phyloP scores from a whole-genome alignment of 2,888 invertebrate genomes.

The Aleiodes leptofemur region DNA sequence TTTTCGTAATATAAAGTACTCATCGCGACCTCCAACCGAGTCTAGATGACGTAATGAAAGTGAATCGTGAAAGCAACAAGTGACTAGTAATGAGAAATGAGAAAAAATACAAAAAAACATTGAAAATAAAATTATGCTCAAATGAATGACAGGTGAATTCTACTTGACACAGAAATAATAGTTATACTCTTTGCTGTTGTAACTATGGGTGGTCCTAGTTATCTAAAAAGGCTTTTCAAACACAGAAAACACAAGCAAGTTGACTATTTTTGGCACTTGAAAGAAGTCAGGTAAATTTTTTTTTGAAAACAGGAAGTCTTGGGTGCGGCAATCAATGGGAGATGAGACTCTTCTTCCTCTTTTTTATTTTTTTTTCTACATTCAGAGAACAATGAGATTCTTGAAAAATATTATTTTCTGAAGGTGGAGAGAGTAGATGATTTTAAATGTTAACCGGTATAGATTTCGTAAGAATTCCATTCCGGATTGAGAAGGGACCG shows the following conservation, averaged over 20 bases:
- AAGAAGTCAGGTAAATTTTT: slow-evolving; percentile 19
- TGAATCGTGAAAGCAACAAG: slow-evolving; percentile 27
- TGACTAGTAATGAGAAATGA: slow-evolving; percentile 19
- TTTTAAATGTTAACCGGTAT: slow-evolving; percentile 34
- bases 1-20: slow-evolving; percentile 25
- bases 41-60: slow-evolving; percentile 20
- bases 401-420: not conserved
- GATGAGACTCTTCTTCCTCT: too few species aligned
- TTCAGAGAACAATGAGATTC: not conserved
- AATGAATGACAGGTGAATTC: slow-evolving; percentile 28
- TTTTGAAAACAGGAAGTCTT: not conserved
- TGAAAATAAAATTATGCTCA: slow-evolving; percentile 5
- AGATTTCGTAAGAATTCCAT: slow-evolving; percentile 43
- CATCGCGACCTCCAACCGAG: slow-evolving; percentile 25
- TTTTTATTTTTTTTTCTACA: too few species aligned
- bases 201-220: slow-evolving; percentile 46
- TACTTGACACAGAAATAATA: slow-evolving; percentile 24
- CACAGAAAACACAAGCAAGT: slow-evolving; percentile 50
- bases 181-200: slow-evolving; percentile 1
- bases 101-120: slow-evolving; percentile 10
- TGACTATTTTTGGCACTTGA: slow-evolving; percentile 46
- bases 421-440: slow-evolving; percentile 14
- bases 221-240: slow-evolving; percentile 62
- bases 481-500: slow-evolving; percentile 3
- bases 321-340: too few species aligned